These are phyloP conservation scores for Hassar affinis DNA, from an alignment of 2,113 vertebrate genomes.

Conservation along the genomic window DNA sequence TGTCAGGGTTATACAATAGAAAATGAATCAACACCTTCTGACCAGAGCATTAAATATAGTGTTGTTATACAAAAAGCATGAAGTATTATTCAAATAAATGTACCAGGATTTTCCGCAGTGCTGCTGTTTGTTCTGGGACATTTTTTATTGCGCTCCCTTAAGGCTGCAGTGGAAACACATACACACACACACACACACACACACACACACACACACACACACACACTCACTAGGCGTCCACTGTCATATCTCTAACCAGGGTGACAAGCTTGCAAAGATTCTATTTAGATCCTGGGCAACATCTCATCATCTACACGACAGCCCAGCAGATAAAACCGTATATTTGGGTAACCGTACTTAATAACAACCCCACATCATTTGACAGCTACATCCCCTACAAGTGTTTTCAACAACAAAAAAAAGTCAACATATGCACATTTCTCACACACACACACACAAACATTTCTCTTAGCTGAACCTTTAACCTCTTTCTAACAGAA, in stretches of 20 bases:
- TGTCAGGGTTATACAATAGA: neutral
- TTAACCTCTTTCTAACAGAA: neutral
- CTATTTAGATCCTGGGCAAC: constrained; percentile 44
- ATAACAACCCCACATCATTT: constrained; percentile 13
- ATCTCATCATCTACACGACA: constrained; percentile 34
- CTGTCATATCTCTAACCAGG: constrained; percentile 41
- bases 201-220: constrained; percentile 4
- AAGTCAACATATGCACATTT: constrained; percentile 5
- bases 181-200: constrained; percentile 27
- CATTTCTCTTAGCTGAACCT: neutral
- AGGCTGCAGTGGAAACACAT: constrained; percentile 1
- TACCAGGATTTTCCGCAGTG: neutral
- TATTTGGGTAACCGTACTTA: constrained; percentile 32
- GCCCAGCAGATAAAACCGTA: constrained; percentile 30
- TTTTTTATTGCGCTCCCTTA: constrained; percentile 1
- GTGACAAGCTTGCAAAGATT: constrained; percentile 50
- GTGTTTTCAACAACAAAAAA: constrained; percentile 2
- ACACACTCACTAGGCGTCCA: constrained; percentile 4
- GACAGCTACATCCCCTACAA: constrained; percentile 37
- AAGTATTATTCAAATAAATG: neutral
- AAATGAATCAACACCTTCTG: neutral
- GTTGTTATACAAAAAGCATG: neutral
- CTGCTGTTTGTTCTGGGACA: neutral
- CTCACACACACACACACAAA: neutral
- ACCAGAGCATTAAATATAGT: neutral